Base-by-base conservation (phyloP, 2,113 vertebrate species). In the Lasiurus borealis region DNA sequence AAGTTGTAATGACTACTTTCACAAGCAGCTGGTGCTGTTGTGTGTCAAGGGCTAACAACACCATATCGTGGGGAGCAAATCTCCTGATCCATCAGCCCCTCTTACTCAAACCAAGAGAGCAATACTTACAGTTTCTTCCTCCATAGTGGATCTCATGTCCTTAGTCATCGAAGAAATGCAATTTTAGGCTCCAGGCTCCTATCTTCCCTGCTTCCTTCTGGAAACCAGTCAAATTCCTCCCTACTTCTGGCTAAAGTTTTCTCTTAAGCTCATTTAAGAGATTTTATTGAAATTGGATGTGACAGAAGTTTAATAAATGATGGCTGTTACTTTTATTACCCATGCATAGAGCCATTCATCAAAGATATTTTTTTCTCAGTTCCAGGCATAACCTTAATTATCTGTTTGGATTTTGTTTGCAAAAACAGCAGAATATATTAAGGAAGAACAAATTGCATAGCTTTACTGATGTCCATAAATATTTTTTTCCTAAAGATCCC, bases 231-330 rank as follows among this genome's bases (percentile, higher is more conserved):
- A 73, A 75, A 80, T 46, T 31, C 14, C 12, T 72, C 68, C 57
- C 15, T 9, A 48, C 29, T 54, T 95, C 36, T 86, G 11, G 64
- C 91, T 89, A 54, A 54, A 81, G 7, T 52, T 40, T 62, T 54
- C 34, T 73, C 12, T 36, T 9, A 77, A 93, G n/a, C 82, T 93
- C 59, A 69, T 69, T 95, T 89, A 85, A 88, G 64, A 88, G 66
- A 66, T 72, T n/a, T 93, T 69, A 89, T 73, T 86, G 64, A 93
- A 93, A 78, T 89, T 6, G 62, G 31, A 83, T 85, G 59, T 89
- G 31, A 85, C 89, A 54, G 57, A 91, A 94, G 11, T 50, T 88
- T 94, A 94, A 96, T 89, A 94, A 94, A 91, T 95, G 62, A 89
- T 69, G 16, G 78, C 25, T 95, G 80, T 93, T 85, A 76, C 52